phyloP scores from a whole-genome alignment of 2,888 invertebrate genomes.

The Chymomyza amoena region DNA sequence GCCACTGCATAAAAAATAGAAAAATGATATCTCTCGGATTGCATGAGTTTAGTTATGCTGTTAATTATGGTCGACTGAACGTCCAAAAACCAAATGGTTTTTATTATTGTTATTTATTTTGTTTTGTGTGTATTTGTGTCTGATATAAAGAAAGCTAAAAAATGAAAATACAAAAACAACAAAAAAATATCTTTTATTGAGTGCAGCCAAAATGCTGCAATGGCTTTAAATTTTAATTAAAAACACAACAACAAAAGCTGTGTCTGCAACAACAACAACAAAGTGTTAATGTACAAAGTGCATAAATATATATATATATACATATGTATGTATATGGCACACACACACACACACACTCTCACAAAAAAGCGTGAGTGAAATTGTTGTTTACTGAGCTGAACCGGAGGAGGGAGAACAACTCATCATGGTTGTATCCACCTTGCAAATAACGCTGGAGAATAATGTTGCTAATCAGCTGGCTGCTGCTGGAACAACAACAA shows the following conservation, averaged over 20 bases:
- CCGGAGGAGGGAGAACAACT: background rate
- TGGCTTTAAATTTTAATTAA: background rate
- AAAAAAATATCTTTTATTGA: too few species aligned
- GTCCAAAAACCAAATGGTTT: background rate
- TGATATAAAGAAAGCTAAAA: background rate
- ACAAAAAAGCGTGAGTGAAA: too few species aligned
- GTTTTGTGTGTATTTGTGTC: background rate
- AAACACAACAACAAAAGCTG: too few species aligned
- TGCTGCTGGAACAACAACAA: background rate
- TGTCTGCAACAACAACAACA: constrained; percentile 3
- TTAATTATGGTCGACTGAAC: too few species aligned
- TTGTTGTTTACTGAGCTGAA: background rate
- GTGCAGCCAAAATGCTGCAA: background rate
- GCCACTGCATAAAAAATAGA: background rate
- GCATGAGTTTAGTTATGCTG: too few species aligned
- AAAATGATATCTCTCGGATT: too few species aligned
- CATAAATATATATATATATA: too few species aligned
- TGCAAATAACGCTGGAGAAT: constrained; percentile 70
- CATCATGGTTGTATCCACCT: constrained; percentile 75
- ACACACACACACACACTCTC: too few species aligned
- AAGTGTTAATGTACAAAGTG: background rate
- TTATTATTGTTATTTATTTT: background rate
- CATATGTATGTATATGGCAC: too few species aligned
- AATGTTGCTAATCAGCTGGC: constrained; percentile 32
- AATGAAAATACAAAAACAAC: too few species aligned